Evolutionary conservation across 2,113 vertebrate genomes (phyloP), one percentile per base, ranked within the genome.

Genomic region (Panthera uncia): DNA sequence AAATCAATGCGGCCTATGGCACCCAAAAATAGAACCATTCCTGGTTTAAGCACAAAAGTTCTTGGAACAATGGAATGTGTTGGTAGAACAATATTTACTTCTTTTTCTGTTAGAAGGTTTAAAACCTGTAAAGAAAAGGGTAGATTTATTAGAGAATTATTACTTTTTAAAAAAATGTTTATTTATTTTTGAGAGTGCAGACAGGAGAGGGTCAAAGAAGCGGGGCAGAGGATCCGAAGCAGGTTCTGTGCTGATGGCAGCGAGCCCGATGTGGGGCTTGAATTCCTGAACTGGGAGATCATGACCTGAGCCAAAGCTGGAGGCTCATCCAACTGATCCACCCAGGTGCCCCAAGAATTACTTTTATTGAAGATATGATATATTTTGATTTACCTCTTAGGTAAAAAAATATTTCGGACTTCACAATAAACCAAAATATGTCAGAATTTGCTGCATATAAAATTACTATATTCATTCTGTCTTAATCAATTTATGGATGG

Each of bases 1-100:
- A 99, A 99, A 98, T 99, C 99, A 48, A 99, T 98, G 65, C 99
- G 98, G 68, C 98, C 99, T 96, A 99, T 88, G 10, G 98, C 99
- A 95, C 99, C 99, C 95, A 99, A 98, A 95, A 99, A 99, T 55
- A 99, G 97, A 93, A 98, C 98, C 97, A 97, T 99, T 41, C 99
- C 98, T n/a, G 99, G 99, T 89, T 99, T 99, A 92, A 99, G 98
- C 61, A 99, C 94, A 89, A 99, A 99, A 0, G 99, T 99, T 89
- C 99, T 98, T 4, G 99, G 99, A 31, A 99, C 6, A 36, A 99
- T 98, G 92, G 99, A 99, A 14, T 94, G 88, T 8, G 98, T 98
- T 8, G 99, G 99, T 95, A 99, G 99, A 98, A 99, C 99, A 63
- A 98, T 50, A 94, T 99, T 99, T 94, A 99, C 98, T 98, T 99